Evolutionary conservation across 2,888 invertebrate species (phyloP), one percentile per base, ranked within the genome.

Genomic region (Xylota sylvarum): DNA sequence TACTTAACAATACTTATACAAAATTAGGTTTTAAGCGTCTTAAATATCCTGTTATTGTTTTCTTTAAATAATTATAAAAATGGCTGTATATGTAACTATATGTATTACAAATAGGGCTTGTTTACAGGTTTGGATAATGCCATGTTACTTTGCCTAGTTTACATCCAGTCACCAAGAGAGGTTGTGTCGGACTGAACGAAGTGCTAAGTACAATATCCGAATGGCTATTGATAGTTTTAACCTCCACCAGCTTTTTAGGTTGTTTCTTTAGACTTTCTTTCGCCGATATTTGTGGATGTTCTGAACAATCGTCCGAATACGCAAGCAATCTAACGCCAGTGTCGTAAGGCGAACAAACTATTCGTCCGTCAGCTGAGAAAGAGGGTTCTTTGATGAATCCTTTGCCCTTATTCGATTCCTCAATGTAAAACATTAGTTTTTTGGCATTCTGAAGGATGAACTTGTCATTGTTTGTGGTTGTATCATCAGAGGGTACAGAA

Each of bases 351-450:
- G 98, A 98, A 90, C 97, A 97, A 32, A 98, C 96, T 9, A 98
- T 93, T 64, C 98, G 94, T 0, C 98, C 98, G 91, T 98, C 98
- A 1, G 96, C 94, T 0, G 98, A 98, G 92, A 97, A 98, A 89
- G 97, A 97, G 56, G 97, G 93, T 91, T 98, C 98, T 93, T 98
- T 98, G 74, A 98, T 98, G 89, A 97, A 98, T 0, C 98, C 98
- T 88, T 96, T 96, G 1, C 97, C 98, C 12, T 96, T 96, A 90
- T 97, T 98, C 0, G 97, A 96, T 91, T 98, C 98, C 90, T 97
- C 95, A 7, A 95, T 94, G 90, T 95, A 98, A 92, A 97, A 97
- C 5, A 97, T 95, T 64, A 98, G 94, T 55, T 98, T 94, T 12
- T 96, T 95, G 19, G 94, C 93, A 92, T 98, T 98, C 83, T 91